Percentiles rank a stretch among this genome's conserved stretches.
Conservation (phyloP, 2,113 vertebrate species). For the Stomatorhinus ivindoensis region DNA sequence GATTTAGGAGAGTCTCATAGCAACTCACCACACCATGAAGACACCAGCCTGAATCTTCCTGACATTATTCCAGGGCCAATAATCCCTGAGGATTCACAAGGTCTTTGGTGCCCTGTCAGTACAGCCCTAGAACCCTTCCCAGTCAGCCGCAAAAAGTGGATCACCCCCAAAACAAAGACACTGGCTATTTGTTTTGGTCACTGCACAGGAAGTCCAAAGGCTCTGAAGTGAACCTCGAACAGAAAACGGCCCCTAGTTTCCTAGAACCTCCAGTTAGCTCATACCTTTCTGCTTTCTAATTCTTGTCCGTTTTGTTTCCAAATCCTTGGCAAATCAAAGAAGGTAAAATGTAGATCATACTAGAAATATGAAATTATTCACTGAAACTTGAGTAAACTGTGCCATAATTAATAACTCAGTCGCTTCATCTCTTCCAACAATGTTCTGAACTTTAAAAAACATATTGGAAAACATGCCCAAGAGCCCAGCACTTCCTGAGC, state of each 20-base stretch:
- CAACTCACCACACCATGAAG: neutral
- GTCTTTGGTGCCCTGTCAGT: neutral
- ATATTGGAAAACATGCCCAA: slow-evolving; percentile 39
- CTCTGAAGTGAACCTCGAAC: neutral
- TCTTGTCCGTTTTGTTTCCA: neutral
- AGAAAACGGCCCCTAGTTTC: neutral
- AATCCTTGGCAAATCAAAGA: neutral
- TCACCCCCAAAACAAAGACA: neutral
- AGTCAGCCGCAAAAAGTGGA: neutral
- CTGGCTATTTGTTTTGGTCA: neutral
- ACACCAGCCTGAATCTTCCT: neutral
- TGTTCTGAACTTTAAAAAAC: slow-evolving; percentile 28
- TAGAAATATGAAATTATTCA: neutral
- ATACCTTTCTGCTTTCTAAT: neutral
- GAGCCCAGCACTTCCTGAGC: slow-evolving; percentile 39
- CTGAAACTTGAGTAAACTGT: neutral
- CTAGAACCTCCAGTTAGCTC: neutral
- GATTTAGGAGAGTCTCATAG: neutral
- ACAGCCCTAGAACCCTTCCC: neutral
- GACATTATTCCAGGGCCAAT: neutral
- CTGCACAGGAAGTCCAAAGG: neutral
- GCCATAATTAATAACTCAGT: slow-evolving; percentile 27
- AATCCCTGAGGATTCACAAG: neutral
- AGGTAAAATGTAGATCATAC: neutral
- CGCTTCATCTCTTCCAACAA: slow-evolving; percentile 49